A percentile compares a stretch with the other conserved stretches of the same genome.
Conservation (phyloP, 37 sponge, comb jelly and placozoan species). For the Ephydatia muelleri region DNA sequence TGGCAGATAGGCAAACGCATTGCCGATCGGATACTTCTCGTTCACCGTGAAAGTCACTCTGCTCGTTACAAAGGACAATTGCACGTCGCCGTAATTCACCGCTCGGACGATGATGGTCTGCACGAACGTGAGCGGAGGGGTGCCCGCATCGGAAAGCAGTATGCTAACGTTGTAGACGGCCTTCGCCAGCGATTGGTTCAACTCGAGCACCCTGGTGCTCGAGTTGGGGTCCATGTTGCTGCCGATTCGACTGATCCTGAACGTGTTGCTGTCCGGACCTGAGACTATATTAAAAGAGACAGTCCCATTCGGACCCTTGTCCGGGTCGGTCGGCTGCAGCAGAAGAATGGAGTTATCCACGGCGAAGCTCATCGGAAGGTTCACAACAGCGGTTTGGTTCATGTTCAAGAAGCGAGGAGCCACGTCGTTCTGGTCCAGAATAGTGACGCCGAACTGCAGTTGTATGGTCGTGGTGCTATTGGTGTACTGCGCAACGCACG, state of each 20-base stretch:
- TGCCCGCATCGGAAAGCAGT: conserved; percentile 46
- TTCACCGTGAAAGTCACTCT: conserved; percentile 16
- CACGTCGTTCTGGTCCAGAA: conserved; percentile 70
- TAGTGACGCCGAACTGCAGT: background rate
- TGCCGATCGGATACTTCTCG: conserved; percentile 46
- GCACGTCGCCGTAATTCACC: conserved; percentile 26
- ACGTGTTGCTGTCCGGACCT: conserved; percentile 53
- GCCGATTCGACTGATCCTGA: conserved; percentile 7
- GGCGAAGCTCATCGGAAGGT: conserved; percentile 20
- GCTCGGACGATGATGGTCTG: conserved; percentile 27
- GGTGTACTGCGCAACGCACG: conserved; percentile 25
- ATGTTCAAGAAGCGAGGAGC: conserved; percentile 53
- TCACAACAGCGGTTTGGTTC: background rate
- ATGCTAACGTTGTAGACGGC: conserved; percentile 47
- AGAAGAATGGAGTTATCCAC: conserved; percentile 9
- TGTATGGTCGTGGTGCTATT: conserved; percentile 4
- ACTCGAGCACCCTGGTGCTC: conserved; percentile 9
- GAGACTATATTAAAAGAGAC: conserved; percentile 29
- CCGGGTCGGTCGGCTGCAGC: conserved; percentile 51
- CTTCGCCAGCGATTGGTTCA: conserved; percentile 4
- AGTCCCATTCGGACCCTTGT: conserved; percentile 65
- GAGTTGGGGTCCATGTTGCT: conserved; percentile 9
- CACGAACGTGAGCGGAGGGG: background rate
- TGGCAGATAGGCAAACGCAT: background rate
- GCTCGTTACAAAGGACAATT: conserved; percentile 38